These are phyloP conservation scores for Sylvia atricapilla DNA, from an alignment of 2,113 vertebrate genomes.

Conservation along the genomic window DNA sequence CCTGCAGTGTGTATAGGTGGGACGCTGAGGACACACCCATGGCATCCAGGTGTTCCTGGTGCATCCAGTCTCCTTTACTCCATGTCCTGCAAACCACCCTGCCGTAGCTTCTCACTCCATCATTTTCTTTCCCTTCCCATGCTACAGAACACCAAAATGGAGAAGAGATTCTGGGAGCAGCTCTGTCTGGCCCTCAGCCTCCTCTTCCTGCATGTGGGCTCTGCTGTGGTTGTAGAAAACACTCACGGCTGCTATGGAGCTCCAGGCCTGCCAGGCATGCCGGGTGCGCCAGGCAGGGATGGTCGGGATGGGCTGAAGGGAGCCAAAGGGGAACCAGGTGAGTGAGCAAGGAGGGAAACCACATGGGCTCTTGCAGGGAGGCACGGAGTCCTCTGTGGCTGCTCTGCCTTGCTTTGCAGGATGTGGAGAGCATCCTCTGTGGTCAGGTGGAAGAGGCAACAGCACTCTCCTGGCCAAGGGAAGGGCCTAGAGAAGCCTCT, in stretches of 20 bases:
- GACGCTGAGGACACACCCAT: not conserved
- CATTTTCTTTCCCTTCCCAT: not conserved
- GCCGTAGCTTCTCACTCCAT: accelerated
- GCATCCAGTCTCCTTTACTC: not conserved
- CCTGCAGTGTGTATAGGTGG: not conserved
- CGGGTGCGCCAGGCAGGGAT: slow-evolving; percentile 82
- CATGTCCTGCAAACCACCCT: not conserved
- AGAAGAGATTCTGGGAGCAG: not conserved
- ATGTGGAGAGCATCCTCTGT: not conserved
- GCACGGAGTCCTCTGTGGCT: accelerated
- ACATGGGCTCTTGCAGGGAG: not conserved
- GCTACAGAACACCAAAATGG: slow-evolving; percentile 12
- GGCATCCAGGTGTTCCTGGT: not conserved
- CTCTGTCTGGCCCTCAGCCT: not conserved
- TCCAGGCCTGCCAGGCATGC: slow-evolving; percentile 79
- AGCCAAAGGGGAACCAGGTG: slow-evolving; percentile 79
- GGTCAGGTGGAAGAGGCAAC: not conserved
- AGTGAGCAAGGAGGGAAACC: not conserved
- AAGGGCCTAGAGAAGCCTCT: not conserved
- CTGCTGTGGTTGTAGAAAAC: not conserved
- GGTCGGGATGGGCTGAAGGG: slow-evolving; percentile 80
- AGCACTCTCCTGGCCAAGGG: not conserved
- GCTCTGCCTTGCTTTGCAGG: not conserved
- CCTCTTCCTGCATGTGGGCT: slow-evolving; percentile 10
- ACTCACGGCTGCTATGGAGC: slow-evolving; percentile 53